Base-by-base conservation (phyloP, 37 sponge, comb jelly and placozoan genomes). In the Dysidea cf. avara region DNA sequence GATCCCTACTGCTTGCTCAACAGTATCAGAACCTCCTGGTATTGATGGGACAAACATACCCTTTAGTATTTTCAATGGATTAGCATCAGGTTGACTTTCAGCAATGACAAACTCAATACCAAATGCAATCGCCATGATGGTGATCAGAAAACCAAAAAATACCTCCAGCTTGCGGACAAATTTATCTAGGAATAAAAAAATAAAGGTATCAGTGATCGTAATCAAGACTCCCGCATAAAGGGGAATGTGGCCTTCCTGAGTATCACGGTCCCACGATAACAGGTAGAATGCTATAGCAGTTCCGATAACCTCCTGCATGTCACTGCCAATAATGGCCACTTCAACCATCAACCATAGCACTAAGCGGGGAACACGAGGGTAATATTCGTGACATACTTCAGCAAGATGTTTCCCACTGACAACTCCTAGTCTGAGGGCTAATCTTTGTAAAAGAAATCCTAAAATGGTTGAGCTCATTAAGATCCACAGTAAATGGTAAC, bases 311-410 rank as follows among this genome's bases (percentile, higher is more conserved):
- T 89, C 90, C 35, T 89, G 90, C 59, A 96, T 96, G 70, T 96
- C 97, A 77, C 87, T 86, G 39, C 97, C 93, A 13, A 96, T 89
- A 61, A 96, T 96, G 72, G 97, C 97, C 18, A 96, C 56, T 61
- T 96, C 97, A 66, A 92, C 85, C 78, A 88, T 74, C 6, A 89
- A 16, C 97, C 97, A 96, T 24, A 96, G 87, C 43, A 89, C 31
- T 1, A 81, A 50, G 17, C 97, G 87, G 7, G 97, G 93, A 1
- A 87, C 62, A 3, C 64, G 50, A 11, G 90, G 90, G 53, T 96
- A 96, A 51, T 75, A 61, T 6, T 81, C 81, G 16, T 76, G 53
- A 56, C 93, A 89, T 56, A 92, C 81, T 57, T 96, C 81, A n/a
- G 97, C 93, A 50, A 96, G 74, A 66, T 96, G 93, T 26, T 85